A percentile compares a stretch with the other conserved stretches of the same genome.
These are phyloP conservation scores for Holacanthus passer DNA, from an alignment of 2,113 vertebrate species.

Conservation along the genomic window DNA sequence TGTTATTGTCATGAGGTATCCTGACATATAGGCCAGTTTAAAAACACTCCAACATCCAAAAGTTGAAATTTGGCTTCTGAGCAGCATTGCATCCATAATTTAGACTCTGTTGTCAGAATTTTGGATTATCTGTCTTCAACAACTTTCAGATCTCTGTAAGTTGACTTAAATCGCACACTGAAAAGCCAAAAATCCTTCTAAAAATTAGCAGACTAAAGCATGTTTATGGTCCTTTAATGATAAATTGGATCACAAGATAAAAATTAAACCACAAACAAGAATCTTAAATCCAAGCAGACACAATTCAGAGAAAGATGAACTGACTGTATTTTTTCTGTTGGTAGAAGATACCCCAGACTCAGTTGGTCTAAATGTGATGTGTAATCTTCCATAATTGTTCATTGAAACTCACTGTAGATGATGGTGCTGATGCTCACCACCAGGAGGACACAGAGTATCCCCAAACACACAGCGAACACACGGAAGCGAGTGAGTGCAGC, in stretches of 20 bases:
- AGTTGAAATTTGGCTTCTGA: neutral
- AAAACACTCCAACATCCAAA: neutral
- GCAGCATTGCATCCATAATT: too few species aligned
- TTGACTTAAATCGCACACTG: too few species aligned
- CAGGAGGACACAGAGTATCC: constrained; percentile 40
- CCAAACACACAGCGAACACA: constrained; percentile 7
- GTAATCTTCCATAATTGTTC: neutral
- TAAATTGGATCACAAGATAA: neutral
- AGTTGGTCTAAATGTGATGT: neutral
- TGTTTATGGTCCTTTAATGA: neutral
- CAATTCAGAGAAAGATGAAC: neutral
- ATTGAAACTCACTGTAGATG: constrained; percentile 52
- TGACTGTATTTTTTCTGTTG: neutral
- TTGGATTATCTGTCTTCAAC: too few species aligned
- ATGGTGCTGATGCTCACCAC: neutral
- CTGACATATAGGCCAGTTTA: neutral
- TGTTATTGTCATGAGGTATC: neutral
- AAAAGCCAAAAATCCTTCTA: neutral
- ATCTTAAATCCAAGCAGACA: neutral
- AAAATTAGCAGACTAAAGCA: neutral
- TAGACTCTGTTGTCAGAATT: too few species aligned
- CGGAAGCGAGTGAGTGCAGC: neutral
- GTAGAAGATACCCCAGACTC: neutral
- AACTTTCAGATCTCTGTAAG: too few species aligned
- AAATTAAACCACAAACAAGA: neutral